A percentile compares a stretch with the other conserved stretches of the same genome.
These are phyloP conservation scores for Himalopsyche anomala DNA, from an alignment of 2,888 invertebrate genomes.

Conservation along the genomic window DNA sequence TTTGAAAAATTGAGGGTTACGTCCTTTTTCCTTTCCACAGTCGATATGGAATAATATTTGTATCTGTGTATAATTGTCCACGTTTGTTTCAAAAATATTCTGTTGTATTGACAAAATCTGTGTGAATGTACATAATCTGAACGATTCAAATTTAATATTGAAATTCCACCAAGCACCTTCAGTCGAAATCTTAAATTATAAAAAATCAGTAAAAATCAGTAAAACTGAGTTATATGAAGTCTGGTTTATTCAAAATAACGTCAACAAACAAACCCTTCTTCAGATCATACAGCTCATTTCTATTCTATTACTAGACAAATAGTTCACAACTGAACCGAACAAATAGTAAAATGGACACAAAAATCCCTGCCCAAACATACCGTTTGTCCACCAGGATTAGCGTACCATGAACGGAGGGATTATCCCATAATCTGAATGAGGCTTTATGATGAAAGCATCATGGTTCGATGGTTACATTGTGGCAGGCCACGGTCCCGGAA, in stretches of 20 bases:
- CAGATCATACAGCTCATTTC: neutral
- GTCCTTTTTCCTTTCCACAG: no score
- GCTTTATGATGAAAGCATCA: neutral
- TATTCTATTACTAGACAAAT: slow-evolving; percentile 4
- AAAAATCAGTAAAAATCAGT: no score
- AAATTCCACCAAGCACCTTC: no score
- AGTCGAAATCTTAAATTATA: no score
- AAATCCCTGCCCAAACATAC: neutral
- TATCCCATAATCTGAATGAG: slow-evolving; percentile 34
- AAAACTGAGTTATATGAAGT: neutral
- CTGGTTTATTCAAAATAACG: neutral
- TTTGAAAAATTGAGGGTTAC: no score
- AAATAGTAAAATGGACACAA: neutral
- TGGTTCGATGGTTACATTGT: neutral
- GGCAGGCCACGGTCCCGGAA: neutral
- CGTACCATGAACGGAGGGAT: neutral
- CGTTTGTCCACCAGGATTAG: slow-evolving; percentile 19
- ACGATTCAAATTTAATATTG: no score
- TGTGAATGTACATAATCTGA: no score
- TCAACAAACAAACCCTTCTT: slow-evolving; percentile 21
- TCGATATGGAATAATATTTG: no score
- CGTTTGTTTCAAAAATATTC: no score
- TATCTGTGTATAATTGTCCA: no score
- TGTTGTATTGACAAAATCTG: no score
- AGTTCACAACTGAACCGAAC: neutral